Evolutionary conservation across 2,113 vertebrate species (phyloP), one percentile per base, ranked within the genome.

Genomic region (Neolamprologus fasciatus): DNA sequence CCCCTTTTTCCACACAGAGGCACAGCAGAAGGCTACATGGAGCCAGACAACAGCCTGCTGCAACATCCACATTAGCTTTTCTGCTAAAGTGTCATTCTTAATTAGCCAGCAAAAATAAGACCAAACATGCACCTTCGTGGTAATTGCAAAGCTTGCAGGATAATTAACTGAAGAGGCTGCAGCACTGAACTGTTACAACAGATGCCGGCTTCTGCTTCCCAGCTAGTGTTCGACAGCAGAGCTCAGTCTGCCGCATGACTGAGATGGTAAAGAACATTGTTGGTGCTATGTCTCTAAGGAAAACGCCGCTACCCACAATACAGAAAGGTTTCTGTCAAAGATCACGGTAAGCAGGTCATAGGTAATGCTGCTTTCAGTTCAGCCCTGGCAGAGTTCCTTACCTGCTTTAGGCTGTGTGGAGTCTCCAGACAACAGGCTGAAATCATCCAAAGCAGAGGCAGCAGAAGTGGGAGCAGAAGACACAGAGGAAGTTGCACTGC

Each of bases 391-490:
- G 66, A 51, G 45, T 78, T 12, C 16, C 31, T 95, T 96, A 99
- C 98, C 98, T 97, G 97, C 95, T 94, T 97, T 97, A 91, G 96
- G 94, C 28, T 97, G 97, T 93, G 96, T 94, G 33, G 97, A 83
- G 5, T 94, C 95, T 89, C 97, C 97, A 85, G 97, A 96, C 94
- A 99, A 95, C 1, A 98, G 96, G 89, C 96, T 97, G 95, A 99
- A 98, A 90, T 99, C 98, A 85, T 99, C 98, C 94, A 99, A 91
- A 93, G 97, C 97, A 55, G 95, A 94, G 85, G 93, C 82, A 54
- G 93, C 87, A 1, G 94, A 91, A 26, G 87, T 90, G 80, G 95
- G 89, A 63, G 88, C 91, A 28, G 95, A 94, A 23, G 94, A 94
- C 55, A 93, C 12, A 1, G 95, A 93, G 84, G 94, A 94, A 89